Conservation (phyloP, 2,797 vertebrate species). For the Gobio occitaniae region DNA sequence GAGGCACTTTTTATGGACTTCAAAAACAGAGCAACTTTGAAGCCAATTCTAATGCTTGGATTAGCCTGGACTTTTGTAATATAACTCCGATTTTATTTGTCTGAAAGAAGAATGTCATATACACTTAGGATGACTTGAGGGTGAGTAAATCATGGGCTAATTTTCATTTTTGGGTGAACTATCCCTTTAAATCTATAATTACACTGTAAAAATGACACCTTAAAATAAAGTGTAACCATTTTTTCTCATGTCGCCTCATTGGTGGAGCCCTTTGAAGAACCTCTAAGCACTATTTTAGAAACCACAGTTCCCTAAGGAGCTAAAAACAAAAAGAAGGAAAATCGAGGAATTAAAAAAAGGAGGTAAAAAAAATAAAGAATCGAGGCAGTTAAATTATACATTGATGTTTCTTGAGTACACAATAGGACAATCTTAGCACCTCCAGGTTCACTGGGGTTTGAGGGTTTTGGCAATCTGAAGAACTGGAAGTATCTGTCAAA, state of each 20-base stretch:
- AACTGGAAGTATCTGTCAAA: conserved; percentile 46
- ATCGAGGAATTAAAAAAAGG: neutral
- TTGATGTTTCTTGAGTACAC: neutral
- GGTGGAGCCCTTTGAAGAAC: neutral
- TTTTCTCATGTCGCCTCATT: neutral
- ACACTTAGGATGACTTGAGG: too few relatives aligned
- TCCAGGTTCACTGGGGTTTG: neutral
- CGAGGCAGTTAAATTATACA: neutral
- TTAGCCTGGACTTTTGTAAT: too few relatives aligned
- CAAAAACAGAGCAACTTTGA: too few relatives aligned
- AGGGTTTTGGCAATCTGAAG: neutral
- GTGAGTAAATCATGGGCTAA: too few relatives aligned
- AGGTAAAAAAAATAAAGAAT: neutral
- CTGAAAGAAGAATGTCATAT: too few relatives aligned
- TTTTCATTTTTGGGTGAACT: too few relatives aligned
- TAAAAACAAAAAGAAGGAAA: neutral
- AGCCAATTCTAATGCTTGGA: too few relatives aligned
- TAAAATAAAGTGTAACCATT: too few relatives aligned
- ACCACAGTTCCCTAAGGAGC: neutral
- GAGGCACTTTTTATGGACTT: too few relatives aligned
- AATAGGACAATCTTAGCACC: neutral
- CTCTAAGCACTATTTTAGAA: neutral
- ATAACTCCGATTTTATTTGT: too few relatives aligned
- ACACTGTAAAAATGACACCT: too few relatives aligned
- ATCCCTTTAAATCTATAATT: too few relatives aligned